A percentile compares a stretch with the other conserved stretches of the same genome.
Evolutionary conservation across 1,140 invertebrate genomes (phyloP).

Genomic region (Mactra quadrangularis): DNA sequence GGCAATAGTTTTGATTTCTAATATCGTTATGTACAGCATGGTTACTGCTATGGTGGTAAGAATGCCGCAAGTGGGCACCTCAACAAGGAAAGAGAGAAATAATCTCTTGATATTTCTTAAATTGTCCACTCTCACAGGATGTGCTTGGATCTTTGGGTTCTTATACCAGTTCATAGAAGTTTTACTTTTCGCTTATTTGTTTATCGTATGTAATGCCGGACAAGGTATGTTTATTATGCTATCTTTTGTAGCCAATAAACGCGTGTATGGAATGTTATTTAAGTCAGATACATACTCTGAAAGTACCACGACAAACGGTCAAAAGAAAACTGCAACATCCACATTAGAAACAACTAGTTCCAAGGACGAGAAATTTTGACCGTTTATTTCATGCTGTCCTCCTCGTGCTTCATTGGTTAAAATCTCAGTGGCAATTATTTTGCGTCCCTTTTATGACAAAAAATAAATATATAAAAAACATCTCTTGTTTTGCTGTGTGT

Average conservation of each 20-base stretch:
- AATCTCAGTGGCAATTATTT: no score
- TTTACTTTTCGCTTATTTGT: constrained; percentile 15
- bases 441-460: no score
- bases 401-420: no score
- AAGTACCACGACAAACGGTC: no score
- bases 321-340: no score
- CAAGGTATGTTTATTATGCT: constrained; percentile 51
- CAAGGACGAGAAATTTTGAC: no score
- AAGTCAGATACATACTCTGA: not conserved
- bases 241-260: constrained; percentile 32
- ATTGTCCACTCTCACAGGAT: constrained; percentile 24
- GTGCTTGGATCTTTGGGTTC: constrained; percentile 46
- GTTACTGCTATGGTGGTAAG: not conserved
- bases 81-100: constrained; percentile 8
- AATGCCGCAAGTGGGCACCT: not conserved
- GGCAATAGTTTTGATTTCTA: constrained; percentile 7
- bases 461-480: no score
- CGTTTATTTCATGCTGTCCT: no score
- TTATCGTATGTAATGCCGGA: constrained; percentile 17
- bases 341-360: no score
- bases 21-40: constrained; percentile 6
- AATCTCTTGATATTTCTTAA: constrained; percentile 41
- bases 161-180: constrained; percentile 12
- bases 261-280: not conserved
- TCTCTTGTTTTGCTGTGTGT: no score